These are phyloP conservation scores for Arge pagana DNA, from an alignment of 2,888 invertebrate genomes.

Conservation along the genomic window DNA sequence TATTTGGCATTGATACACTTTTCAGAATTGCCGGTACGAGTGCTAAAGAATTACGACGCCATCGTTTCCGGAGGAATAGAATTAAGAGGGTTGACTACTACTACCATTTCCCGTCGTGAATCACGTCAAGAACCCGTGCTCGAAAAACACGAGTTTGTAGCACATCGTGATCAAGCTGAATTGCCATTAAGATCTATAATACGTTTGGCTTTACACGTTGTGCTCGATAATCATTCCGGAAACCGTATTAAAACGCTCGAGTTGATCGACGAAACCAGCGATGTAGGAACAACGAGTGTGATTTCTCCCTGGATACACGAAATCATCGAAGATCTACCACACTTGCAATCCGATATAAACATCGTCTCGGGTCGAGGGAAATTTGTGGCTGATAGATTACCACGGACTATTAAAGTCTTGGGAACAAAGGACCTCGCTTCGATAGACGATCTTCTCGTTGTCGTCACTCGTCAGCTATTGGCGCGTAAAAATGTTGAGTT, in stretches of 20 bases:
- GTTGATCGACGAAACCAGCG: conserved; percentile 61
- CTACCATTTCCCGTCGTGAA: conserved; percentile 71
- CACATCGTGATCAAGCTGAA: conserved; percentile 58
- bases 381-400: conserved; percentile 51
- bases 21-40: conserved; percentile 53
- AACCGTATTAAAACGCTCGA: conserved; percentile 68
- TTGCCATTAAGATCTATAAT: conserved; percentile 53
- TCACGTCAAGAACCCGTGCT: conserved; percentile 76
- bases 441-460: conserved; percentile 61
- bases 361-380: too few relatives aligned
- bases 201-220: conserved; percentile 69
- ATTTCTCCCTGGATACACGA: conserved; percentile 63
- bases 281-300: conserved; percentile 58
- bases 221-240: conserved; percentile 71
- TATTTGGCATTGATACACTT: too few relatives aligned
- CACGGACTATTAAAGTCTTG: conserved; percentile 63
- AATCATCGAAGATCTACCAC: conserved; percentile 67
- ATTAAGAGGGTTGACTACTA: conserved; percentile 76
- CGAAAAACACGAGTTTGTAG: conserved; percentile 75
- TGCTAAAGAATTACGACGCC: conserved; percentile 31
- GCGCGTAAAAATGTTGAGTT: conserved; percentile 32
- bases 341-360: conserved; percentile 67
- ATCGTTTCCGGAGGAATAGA: conserved; percentile 76
- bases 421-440: conserved; percentile 63
- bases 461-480: conserved; percentile 62